Evolutionary conservation across 2,888 invertebrate species (phyloP), one percentile per base, ranked within the genome.

Genomic region (Noctua janthina): DNA sequence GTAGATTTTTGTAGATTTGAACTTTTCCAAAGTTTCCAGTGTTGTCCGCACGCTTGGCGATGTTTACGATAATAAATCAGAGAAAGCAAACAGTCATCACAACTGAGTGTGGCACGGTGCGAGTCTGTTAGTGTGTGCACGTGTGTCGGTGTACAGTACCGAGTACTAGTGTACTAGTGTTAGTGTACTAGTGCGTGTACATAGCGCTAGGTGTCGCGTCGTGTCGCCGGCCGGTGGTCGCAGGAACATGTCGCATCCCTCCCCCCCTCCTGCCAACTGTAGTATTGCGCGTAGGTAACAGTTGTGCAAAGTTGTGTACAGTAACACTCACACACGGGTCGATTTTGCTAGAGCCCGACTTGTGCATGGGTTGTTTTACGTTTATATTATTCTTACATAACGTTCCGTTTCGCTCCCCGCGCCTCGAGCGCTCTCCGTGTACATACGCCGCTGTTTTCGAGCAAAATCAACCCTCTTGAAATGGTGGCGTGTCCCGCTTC

Each of bases 391-490:
- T 67, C 79, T 79, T 80, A 74, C 10, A 62, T 83, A 78, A 83
- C 91, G 78, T 85, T 82, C 11, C 62, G 67, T 81, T 54, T 84
- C 68, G 71, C 74, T 83, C 83, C 83, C 83, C 79, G 82, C 88
- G 90, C 88, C 88, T 90, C 89, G 68, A 68, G 86, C 87, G 89
- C 81, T 70, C 78, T 87, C 84, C 84, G 87, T 91, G 89, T 91
- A 89, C 78, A 90, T 90, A 89, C 90, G 91, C 92, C 92, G 93
- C 93, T 90, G 92, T 93, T 93, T 92, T 94, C 93, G 92, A 93
- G 94, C 94, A 91, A 92, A 91, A 95, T 97, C 97, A 97, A 97
- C 97, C 97, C 97, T 97, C 95, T 97, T 97, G 97, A 96, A 97
- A 96, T 95, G 94, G 96, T 95, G 95, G 95, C 93, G 93, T 94